These are phyloP conservation scores for Sapayoa aenigma DNA, from an alignment of 2,113 vertebrate species.

Conservation along the genomic window DNA sequence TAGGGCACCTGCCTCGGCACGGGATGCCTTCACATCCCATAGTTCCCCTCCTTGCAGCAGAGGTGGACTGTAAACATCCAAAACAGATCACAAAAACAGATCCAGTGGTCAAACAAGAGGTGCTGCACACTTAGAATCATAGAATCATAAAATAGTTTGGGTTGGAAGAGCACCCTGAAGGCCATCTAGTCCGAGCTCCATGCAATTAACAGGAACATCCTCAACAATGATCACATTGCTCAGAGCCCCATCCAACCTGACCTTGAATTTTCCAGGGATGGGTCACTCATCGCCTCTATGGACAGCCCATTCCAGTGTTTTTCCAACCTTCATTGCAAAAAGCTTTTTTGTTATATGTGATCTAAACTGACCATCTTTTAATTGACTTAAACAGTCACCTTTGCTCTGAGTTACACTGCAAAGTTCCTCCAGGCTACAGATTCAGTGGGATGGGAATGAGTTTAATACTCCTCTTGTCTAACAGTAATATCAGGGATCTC, in stretches of 20 bases:
- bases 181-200: neutral
- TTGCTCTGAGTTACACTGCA: accelerated
- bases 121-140: neutral
- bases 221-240: neutral
- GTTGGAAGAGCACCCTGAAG: neutral
- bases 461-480: neutral
- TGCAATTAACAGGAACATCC: neutral
- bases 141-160: neutral
- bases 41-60: neutral
- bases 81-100: neutral
- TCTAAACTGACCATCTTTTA: neutral
- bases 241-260: neutral
- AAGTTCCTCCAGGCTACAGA: neutral
- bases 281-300: neutral
- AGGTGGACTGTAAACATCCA: neutral
- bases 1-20: accelerated
- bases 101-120: neutral
- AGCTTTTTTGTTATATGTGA: neutral
- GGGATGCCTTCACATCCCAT: neutral
- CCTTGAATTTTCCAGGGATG: neutral
- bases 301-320: neutral
- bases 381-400: neutral
- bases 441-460: neutral
- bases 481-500: neutral
- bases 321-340: neutral